Evolutionary conservation across 1,140 invertebrate species (phyloP).

Genomic region (Drosophila triauraria): DNA sequence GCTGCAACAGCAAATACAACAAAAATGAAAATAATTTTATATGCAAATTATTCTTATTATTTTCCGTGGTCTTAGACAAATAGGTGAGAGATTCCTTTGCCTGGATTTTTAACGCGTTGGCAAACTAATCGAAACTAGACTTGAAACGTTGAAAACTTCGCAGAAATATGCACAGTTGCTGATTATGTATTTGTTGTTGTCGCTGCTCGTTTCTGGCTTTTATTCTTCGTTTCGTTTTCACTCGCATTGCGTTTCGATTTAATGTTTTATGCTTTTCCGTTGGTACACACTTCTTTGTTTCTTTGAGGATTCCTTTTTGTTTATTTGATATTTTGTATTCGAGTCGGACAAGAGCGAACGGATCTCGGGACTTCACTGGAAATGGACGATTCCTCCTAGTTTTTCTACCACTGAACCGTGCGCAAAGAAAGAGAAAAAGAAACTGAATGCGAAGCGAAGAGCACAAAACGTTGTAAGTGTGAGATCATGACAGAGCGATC

Average conservation of each 20-base stretch:
- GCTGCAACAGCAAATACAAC: slow-evolving; percentile 69
- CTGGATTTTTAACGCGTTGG: slow-evolving; percentile 11
- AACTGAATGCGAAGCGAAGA: slow-evolving; percentile 72
- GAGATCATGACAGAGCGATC: slow-evolving; percentile 32
- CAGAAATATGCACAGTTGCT: slow-evolving; percentile 78
- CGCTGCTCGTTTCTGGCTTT: slow-evolving; percentile 39
- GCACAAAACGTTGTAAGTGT: slow-evolving; percentile 49
- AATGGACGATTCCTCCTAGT: slow-evolving; percentile 70
- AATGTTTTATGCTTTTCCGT: slow-evolving; percentile 46
- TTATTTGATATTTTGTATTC: slow-evolving; percentile 59
- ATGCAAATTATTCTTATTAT: slow-evolving; percentile 64
- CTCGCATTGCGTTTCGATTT: slow-evolving; percentile 25
- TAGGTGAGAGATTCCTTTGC: slow-evolving; percentile 28
- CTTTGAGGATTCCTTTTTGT: slow-evolving; percentile 62
- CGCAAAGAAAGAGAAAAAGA: slow-evolving; percentile 78
- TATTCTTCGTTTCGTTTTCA: slow-evolving; percentile 52
- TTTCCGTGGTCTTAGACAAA: slow-evolving; percentile 35
- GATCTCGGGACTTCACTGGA: slow-evolving; percentile 68
- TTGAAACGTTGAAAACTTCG: slow-evolving; percentile 47
- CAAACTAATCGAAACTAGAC: slow-evolving; percentile 13
- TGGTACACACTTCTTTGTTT: slow-evolving; percentile 50
- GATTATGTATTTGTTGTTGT: slow-evolving; percentile 68
- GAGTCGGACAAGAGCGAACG: slow-evolving; percentile 71
- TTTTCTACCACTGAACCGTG: slow-evolving; percentile 72
- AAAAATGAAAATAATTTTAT: slow-evolving; percentile 75